Evolutionary conservation across 2,888 invertebrate species (phyloP).

Genomic region (Amiota communis): DNA sequence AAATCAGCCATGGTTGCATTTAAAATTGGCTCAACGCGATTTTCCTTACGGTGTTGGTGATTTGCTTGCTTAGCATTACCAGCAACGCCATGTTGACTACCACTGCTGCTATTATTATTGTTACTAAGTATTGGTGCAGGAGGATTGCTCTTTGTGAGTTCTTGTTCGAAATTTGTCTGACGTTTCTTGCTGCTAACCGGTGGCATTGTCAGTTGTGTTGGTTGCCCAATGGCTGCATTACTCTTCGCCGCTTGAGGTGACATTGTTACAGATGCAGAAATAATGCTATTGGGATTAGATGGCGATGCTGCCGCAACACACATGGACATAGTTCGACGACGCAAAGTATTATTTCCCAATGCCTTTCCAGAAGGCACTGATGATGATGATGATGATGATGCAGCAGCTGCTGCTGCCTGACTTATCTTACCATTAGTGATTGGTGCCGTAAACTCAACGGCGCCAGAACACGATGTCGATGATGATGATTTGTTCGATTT

Average conservation of each 20-base stretch:
- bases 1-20: constrained; percentile 43
- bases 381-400: too few species aligned
- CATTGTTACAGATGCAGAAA: neutral
- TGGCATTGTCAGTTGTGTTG: neutral
- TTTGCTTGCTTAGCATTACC: constrained; percentile 27
- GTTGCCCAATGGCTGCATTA: neutral
- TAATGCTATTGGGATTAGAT: neutral
- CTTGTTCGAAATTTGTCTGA: constrained; percentile 74
- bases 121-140: constrained; percentile 51
- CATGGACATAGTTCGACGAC: constrained; percentile 61
- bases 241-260: neutral
- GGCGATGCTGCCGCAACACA: constrained; percentile 41
- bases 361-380: neutral
- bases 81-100: constrained; percentile 16
- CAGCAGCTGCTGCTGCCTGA: too few species aligned
- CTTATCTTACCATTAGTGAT: constrained; percentile 7
- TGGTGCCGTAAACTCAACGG: neutral
- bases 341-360: constrained; percentile 36
- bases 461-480: neutral
- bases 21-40: constrained; percentile 41
- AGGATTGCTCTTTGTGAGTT: constrained; percentile 48
- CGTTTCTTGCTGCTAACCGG: constrained; percentile 63
- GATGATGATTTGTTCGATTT: neutral
- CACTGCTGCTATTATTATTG: constrained; percentile 41
- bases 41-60: constrained; percentile 56